A percentile compares a stretch with the other conserved stretches of the same genome.
These are phyloP conservation scores for Cossypha polioptera DNA, from an alignment of 2,797 vertebrate species.

Conservation along the genomic window DNA sequence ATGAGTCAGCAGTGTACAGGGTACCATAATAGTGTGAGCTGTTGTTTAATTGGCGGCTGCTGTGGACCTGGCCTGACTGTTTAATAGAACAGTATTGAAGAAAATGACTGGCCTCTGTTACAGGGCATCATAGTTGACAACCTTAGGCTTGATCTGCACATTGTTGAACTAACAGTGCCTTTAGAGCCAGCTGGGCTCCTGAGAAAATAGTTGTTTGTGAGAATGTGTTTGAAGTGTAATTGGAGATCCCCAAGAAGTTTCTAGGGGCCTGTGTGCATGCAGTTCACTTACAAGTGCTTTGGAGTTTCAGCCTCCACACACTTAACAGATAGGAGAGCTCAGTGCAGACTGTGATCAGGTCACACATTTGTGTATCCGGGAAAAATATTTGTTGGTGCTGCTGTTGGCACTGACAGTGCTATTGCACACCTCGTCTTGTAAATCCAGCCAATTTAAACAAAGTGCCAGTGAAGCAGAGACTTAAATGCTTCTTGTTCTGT, in stretches of 20 bases:
- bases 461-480: not conserved
- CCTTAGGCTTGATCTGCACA: not conserved
- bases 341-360: not conserved
- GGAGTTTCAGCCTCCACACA: not conserved
- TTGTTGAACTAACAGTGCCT: not conserved
- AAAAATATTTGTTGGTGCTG: not conserved
- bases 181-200: not conserved
- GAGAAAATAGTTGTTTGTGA: not conserved
- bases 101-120: not conserved
- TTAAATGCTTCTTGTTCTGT: not conserved
- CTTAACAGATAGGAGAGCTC: not conserved
- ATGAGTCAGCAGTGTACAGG: not conserved
- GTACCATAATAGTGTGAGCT: not conserved
- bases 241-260: not conserved
- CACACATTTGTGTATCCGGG: not conserved
- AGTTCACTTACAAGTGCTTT: not conserved
- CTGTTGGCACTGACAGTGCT: not conserved
- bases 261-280: rapidly evolving
- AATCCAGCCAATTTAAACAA: not conserved
- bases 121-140: not conserved
- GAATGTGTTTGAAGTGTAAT: not conserved
- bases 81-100: not conserved
- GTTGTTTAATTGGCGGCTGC: not conserved
- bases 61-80: not conserved
- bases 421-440: not conserved